These are phyloP conservation scores for Carassius auratus DNA, from an alignment of 2,113 vertebrate species.

Conservation along the genomic window DNA sequence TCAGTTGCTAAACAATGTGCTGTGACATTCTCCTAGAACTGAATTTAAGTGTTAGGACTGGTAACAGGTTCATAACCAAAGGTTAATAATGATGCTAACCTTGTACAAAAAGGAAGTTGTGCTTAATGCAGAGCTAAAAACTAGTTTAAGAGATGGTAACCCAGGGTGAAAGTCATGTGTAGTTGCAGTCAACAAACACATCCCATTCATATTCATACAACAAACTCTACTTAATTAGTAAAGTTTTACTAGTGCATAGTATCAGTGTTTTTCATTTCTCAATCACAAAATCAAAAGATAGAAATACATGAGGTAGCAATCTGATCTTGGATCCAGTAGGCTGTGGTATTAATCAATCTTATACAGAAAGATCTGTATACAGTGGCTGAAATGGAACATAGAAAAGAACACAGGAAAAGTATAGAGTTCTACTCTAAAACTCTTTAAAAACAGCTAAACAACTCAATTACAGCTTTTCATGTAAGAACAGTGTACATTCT, in stretches of 20 bases:
- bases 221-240: not conserved
- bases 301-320: not conserved
- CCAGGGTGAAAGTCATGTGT: not conserved
- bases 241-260: not conserved
- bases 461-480: conserved; percentile 10
- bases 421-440: not conserved
- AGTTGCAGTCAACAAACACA: not conserved
- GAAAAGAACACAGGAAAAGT: not conserved
- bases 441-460: conserved; percentile 11
- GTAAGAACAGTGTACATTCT: not conserved
- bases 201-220: not conserved
- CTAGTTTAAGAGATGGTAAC: not conserved
- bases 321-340: not conserved
- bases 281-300: not conserved
- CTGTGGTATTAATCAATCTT: not conserved
- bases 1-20: not conserved
- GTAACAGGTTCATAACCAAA: not conserved
- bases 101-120: not conserved
- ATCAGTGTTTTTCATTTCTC: not conserved
- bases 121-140: not conserved
- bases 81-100: not conserved
- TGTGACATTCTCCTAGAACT: not conserved
- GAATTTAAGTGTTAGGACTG: not conserved
- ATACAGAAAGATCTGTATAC: not conserved
- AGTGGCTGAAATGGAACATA: not conserved